These are phyloP conservation scores for Caenorhabditis sp. DNA, from an alignment of 2,888 invertebrate species.

Conservation along the genomic window DNA sequence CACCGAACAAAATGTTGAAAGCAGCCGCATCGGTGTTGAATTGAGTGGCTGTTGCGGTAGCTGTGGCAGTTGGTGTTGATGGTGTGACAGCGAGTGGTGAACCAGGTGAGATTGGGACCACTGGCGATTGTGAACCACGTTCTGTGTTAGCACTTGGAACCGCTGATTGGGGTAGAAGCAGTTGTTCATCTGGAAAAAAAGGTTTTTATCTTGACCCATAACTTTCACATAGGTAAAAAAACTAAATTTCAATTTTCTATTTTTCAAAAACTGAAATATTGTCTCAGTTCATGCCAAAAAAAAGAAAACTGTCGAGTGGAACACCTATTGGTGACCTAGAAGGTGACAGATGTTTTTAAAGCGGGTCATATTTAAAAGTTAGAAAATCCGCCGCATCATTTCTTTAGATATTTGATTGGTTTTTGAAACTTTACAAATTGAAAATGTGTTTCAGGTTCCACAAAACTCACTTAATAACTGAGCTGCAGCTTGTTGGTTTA, in stretches of 20 bases:
- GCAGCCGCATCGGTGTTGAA: slow-evolving; percentile 36
- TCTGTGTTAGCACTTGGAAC: slow-evolving; percentile 15
- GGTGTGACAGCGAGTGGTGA: slow-evolving; percentile 14
- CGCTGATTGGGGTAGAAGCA: slow-evolving; percentile 1
- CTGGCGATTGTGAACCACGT: slow-evolving; percentile 35
- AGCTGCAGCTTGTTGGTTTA: slow-evolving; percentile 46
- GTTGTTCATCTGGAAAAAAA: slow-evolving; percentile 32
- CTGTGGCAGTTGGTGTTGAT: slow-evolving; percentile 1
- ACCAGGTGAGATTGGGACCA: slow-evolving; percentile 28
- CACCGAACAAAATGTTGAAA: slow-evolving; percentile 39
- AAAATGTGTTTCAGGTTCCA: no score
- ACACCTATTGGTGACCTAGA: no score
- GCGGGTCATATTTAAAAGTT: no score
- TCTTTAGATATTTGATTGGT: no score
- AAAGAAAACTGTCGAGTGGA: no score
- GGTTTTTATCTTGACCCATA: no score
- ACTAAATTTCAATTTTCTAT: not conserved
- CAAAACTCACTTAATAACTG: slow-evolving; percentile 41
- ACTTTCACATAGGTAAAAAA: not conserved
- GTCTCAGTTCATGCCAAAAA: no score
- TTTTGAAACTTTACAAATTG: no score
- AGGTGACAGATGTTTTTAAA: no score
- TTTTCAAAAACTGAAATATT: not conserved
- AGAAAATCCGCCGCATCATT: no score
- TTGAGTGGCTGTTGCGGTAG: slow-evolving; percentile 12